phyloP scores from a whole-genome alignment of 1,140 invertebrate genomes.

The Halyomorpha halys region DNA sequence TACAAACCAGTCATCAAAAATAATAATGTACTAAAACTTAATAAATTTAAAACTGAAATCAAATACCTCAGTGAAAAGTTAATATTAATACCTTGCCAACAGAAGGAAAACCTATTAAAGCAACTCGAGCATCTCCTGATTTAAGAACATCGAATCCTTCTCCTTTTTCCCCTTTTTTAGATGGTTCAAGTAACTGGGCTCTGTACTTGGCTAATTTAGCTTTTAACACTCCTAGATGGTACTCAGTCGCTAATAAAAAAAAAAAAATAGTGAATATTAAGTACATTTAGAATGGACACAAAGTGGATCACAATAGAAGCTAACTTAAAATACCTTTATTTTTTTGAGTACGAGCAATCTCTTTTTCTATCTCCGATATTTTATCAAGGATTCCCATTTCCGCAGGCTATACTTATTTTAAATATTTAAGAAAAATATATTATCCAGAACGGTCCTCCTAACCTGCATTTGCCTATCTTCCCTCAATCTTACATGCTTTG shows the following conservation, averaged over 20 bases:
- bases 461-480: no score
- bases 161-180: slow-evolving; percentile 92
- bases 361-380: slow-evolving; percentile 94
- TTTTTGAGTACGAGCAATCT: slow-evolving; percentile 97
- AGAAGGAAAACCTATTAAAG: slow-evolving; percentile 94
- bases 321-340: slow-evolving; percentile 76
- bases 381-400: slow-evolving; percentile 95
- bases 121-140: slow-evolving; percentile 96
- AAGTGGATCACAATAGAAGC: not conserved
- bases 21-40: no score
- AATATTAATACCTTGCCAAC: slow-evolving; percentile 64
- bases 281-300: not conserved
- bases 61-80: not conserved
- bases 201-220: slow-evolving; percentile 98
- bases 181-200: slow-evolving; percentile 86
- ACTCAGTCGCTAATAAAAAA: slow-evolving; percentile 82
- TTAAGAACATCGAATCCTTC: slow-evolving; percentile 99
- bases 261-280: slow-evolving; percentile 32
- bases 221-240: slow-evolving; percentile 95
- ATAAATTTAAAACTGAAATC: no score
- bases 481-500: no score
- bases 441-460: no score
- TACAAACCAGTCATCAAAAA: no score
- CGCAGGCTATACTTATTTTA: no score
- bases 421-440: no score